Conservation (phyloP, 2,113 vertebrate species). For the Poecilia latipinna region DNA sequence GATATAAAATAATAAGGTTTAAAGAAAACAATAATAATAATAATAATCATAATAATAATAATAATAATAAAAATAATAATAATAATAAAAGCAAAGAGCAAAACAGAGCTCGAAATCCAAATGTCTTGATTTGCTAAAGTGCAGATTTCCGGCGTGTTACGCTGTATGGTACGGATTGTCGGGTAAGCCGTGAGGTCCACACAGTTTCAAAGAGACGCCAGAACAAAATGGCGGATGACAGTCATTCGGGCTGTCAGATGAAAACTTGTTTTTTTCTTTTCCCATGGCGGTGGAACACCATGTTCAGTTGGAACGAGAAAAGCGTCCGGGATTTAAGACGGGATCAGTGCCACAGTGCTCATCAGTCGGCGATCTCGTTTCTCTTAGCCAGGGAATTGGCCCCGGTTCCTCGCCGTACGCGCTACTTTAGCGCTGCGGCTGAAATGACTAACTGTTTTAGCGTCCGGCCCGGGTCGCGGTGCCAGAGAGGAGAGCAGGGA, state of each 20-base stretch:
- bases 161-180: constrained; percentile 69
- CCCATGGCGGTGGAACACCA: constrained; percentile 10
- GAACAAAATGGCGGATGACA: constrained; percentile 1
- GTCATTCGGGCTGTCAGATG: constrained; percentile 20
- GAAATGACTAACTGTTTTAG: constrained; percentile 57
- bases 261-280: constrained; percentile 20
- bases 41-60: neutral
- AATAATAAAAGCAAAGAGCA: constrained; percentile 17
- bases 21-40: neutral
- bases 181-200: constrained; percentile 36
- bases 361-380: constrained; percentile 4
- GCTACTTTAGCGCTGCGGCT: neutral
- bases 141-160: constrained; percentile 65
- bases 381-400: neutral
- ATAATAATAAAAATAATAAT: no score
- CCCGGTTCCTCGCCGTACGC: neutral
- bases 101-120: constrained; percentile 29
- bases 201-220: constrained; percentile 17
- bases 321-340: constrained; percentile 32
- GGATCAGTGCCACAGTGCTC: constrained; percentile 5
- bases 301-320: constrained; percentile 9
- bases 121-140: constrained; percentile 71
- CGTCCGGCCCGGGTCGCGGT: constrained; percentile 5
- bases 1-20: constrained; percentile 8
- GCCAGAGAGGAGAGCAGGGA: constrained; percentile 7